Base-by-base conservation (phyloP, 2,888 invertebrate species). In the Unio pictorum region DNA sequence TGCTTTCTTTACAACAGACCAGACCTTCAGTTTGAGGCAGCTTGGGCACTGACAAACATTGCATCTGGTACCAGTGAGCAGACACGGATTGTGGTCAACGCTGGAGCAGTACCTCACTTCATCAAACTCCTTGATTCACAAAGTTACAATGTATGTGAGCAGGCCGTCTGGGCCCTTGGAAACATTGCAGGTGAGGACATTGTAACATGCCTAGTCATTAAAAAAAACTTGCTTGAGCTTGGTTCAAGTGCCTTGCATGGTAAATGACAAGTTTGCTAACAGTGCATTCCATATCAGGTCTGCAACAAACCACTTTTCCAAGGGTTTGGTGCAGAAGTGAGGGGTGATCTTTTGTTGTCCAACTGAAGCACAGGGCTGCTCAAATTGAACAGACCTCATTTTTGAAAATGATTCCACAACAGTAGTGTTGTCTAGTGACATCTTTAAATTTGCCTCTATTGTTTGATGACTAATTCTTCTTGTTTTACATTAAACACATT, bases 1-100 rank as follows among this genome's bases (percentile, higher is more conserved):
- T 45, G 18, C 55, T 61, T 66, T 64, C 56, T 30, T 57, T 58
- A 54, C 74, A 79, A 28, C 77, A 90, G 89, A 71, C 87, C 89
- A 26, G 87, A 90, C 57, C 81, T 91, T 8, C 90, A 98, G 89
- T 99, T 99, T 91, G 99, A 99, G 91, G 95, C 98, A 1, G 95
- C 98, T 0, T 99, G 99, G 99, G 97, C 97, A 0, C 91, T 99
- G 69, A 99, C 99, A 45, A 99, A 99, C 88, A 95, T 99, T 67
- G 98, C 99, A 0, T 98, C 98, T 0, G 99, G 99, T 15, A 95
- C 95, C 0, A 93, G 95, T 0, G 94, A 94, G 0, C 97, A 99
- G 89, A 99, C 99, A 0, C 92, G 94, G 81, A 94, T 94, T 26
- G 97, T 98, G 0, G 94, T 98, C 4, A 92, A 94, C 88, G 93